A percentile compares a stretch with the other conserved stretches of the same genome.
phyloP scores from a whole-genome alignment of 2,888 invertebrate species.

The Phragmatobia fuliginosa region DNA sequence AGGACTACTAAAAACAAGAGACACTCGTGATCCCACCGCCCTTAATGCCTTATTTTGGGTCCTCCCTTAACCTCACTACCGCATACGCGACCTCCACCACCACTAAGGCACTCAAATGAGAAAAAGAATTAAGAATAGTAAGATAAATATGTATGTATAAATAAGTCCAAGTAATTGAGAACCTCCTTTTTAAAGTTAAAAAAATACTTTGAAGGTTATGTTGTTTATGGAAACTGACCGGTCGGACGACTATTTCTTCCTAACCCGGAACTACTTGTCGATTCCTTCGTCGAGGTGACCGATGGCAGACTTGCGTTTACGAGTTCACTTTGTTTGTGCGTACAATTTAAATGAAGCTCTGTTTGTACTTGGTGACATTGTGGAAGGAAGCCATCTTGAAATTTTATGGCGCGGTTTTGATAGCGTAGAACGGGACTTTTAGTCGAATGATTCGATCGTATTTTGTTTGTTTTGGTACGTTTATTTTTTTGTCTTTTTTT shows the following conservation, averaged over 20 bases:
- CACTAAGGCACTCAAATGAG: too few species aligned
- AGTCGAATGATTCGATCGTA: too few species aligned
- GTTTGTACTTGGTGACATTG: conserved; percentile 3
- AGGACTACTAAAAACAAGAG: too few species aligned
- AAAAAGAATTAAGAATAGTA: neutral
- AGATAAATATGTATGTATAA: neutral
- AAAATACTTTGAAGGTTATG: neutral
- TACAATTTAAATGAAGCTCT: conserved; percentile 3
- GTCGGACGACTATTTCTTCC: conserved; percentile 4
- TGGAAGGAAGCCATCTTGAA: neutral
- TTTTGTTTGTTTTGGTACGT: too few species aligned
- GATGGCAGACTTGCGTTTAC: conserved; percentile 12
- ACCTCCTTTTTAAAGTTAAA: neutral
- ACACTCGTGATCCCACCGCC: too few species aligned
- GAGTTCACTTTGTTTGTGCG: conserved; percentile 11
- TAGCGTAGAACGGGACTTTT: neutral
- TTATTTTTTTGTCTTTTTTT: too few species aligned
- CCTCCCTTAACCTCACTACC: too few species aligned
- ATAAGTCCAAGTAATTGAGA: neutral
- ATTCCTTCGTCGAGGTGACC: conserved; percentile 8
- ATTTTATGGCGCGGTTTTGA: neutral
- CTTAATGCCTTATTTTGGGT: too few species aligned
- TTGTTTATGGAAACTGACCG: conserved; percentile 5
- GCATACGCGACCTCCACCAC: too few species aligned
- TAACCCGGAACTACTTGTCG: conserved; percentile 7